phyloP scores from a whole-genome alignment of 2,113 vertebrate species.

The Columba janthina region DNA sequence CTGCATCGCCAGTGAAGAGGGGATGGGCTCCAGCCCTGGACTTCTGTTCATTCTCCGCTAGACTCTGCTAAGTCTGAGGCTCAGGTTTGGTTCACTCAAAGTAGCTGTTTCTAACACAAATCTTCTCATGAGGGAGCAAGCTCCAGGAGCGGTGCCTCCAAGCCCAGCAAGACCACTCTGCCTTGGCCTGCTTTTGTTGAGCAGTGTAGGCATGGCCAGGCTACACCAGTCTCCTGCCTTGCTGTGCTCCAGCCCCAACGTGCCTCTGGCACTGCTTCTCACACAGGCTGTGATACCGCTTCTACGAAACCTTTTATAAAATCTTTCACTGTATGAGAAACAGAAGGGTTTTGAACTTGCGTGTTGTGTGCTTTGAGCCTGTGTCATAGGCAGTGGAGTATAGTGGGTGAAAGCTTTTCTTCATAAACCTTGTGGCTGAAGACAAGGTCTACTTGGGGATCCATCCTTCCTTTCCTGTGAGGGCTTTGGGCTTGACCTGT shows the following conservation, averaged over 20 bases:
- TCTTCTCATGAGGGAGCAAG: background rate
- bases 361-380: background rate
- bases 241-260: background rate
- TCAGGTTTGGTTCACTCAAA: background rate
- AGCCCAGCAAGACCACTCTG: background rate
- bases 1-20: background rate
- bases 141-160: background rate
- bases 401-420: background rate
- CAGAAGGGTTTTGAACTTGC: background rate
- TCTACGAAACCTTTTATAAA: background rate
- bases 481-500: background rate
- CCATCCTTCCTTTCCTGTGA: background rate
- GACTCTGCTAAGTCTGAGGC: background rate
- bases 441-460: background rate
- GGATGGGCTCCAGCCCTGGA: background rate
- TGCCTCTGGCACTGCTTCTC: background rate
- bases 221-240: background rate
- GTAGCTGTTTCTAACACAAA: background rate
- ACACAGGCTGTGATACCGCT: background rate
- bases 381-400: background rate
- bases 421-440: background rate
- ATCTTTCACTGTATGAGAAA: background rate
- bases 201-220: rapidly evolving
- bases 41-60: background rate
- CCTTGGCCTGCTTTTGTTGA: background rate